Percentiles rank a stretch among this genome's conserved stretches.
Evolutionary conservation across 2,113 vertebrate genomes (phyloP).

Genomic region (Butorides virescens): DNA sequence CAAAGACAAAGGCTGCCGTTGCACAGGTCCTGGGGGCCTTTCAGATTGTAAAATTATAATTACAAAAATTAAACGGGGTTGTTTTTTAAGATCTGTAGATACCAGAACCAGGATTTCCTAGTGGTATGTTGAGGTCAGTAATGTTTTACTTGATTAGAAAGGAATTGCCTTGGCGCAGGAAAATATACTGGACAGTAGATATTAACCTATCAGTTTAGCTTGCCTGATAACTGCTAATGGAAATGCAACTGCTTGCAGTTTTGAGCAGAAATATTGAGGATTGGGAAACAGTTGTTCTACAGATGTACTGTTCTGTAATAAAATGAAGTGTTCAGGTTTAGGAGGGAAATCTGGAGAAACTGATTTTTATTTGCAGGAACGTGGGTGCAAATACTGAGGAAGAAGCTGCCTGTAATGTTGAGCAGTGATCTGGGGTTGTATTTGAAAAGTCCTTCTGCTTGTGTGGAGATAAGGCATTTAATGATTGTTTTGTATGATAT

Average conservation of each 20-base stretch:
- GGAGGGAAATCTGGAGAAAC: not conserved
- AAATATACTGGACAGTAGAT: not conserved
- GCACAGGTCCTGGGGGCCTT: not conserved
- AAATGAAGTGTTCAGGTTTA: not conserved
- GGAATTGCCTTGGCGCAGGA: not conserved
- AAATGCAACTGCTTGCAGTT: not conserved
- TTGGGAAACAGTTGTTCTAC: not conserved
- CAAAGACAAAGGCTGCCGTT: not conserved
- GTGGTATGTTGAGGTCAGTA: not conserved
- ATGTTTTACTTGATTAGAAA: not conserved
- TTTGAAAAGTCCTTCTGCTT: not conserved
- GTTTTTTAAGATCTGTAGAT: not conserved
- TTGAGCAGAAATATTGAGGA: not conserved
- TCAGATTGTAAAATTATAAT: not conserved
- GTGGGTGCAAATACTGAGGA: not conserved
- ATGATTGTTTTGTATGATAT: not conserved
- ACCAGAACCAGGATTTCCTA: not conserved
- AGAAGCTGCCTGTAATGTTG: not conserved
- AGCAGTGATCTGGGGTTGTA: not conserved
- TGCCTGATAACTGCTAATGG: not conserved
- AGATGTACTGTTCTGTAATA: not conserved
- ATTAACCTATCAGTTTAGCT: not conserved
- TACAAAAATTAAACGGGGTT: not conserved
- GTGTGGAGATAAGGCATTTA: fast-evolving
- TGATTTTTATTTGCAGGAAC: not conserved